Evolutionary conservation across 1,140 invertebrate genomes (phyloP).

Genomic region (Euwallacea similis): DNA sequence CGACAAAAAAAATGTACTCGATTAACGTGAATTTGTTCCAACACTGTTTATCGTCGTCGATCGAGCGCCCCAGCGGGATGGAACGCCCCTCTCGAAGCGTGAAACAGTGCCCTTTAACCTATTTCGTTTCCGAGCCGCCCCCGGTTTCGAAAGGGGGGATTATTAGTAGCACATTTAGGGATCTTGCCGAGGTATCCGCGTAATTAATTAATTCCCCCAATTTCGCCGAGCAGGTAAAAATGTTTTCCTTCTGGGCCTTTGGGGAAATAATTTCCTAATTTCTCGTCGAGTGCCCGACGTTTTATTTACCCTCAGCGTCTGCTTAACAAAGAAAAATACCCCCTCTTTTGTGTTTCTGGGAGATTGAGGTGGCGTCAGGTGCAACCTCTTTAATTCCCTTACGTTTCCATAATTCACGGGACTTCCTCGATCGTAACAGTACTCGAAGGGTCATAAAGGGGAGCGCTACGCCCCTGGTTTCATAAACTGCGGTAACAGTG

Average conservation of each 20-base stretch:
- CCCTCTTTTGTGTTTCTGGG: not conserved
- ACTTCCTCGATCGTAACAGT: not conserved
- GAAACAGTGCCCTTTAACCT: conserved; percentile 20
- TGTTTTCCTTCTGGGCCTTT: conserved; percentile 13
- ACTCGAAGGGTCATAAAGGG: not conserved
- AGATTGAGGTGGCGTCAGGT: not conserved
- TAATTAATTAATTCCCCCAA: conserved; percentile 25
- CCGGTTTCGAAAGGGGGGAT: conserved; percentile 3
- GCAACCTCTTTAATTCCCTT: not conserved
- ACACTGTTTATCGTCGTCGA: conserved; percentile 7
- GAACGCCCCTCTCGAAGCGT: conserved; percentile 10
- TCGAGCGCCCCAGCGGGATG: not conserved
- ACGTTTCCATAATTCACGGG: too few relatives aligned
- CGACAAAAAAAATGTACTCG: not conserved
- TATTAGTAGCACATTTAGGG: conserved; percentile 20
- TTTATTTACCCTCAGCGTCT: too few relatives aligned
- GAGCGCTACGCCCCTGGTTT: conserved; percentile 9
- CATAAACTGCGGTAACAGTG: conserved; percentile 21
- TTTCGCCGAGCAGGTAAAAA: conserved; percentile 20
- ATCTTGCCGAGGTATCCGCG: conserved; percentile 8
- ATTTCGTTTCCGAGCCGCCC: conserved; percentile 7
- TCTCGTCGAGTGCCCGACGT: not conserved
- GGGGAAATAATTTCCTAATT: conserved; percentile 14
- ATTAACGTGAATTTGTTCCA: conserved; percentile 2
- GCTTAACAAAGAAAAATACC: conserved; percentile 1